Evolutionary conservation across 2,888 invertebrate species (phyloP).

Genomic region (Melipona bicolor): DNA sequence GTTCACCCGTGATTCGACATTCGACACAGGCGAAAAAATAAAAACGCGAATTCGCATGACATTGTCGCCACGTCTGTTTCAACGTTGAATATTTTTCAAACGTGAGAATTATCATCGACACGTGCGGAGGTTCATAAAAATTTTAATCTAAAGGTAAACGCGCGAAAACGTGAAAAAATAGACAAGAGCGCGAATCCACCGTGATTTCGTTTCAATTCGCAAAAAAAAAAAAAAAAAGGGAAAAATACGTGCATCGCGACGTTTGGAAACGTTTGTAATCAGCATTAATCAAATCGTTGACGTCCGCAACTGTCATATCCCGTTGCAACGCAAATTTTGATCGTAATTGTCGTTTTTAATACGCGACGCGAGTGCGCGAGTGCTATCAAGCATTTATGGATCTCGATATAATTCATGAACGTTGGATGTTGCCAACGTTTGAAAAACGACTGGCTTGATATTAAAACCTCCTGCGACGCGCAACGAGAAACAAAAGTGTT

Average conservation of each 20-base stretch:
- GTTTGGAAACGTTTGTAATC: conserved; percentile 5
- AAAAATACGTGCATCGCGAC: neutral
- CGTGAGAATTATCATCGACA: neutral
- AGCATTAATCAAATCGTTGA: conserved; percentile 28
- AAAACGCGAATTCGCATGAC: too few species aligned
- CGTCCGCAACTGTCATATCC: neutral
- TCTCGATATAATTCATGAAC: conserved; percentile 7
- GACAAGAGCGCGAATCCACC: neutral
- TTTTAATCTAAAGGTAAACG: neutral
- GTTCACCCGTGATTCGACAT: too few species aligned
- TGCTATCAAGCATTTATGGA: conserved; percentile 10
- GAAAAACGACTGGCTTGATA: conserved; percentile 7
- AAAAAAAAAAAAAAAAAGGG: neutral
- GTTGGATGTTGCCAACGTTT: neutral
- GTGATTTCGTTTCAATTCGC: neutral
- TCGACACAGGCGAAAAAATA: too few species aligned
- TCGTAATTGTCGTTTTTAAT: conserved; percentile 13
- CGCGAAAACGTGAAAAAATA: neutral
- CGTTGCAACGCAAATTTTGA: conserved; percentile 3
- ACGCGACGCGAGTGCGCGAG: neutral
- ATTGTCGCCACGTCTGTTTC: neutral
- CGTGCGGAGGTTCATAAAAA: neutral
- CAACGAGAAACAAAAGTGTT: too few species aligned
- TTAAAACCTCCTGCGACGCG: conserved; percentile 1
- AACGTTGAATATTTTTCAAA: neutral